Base-by-base conservation (phyloP, 64 coral and sea anemone species). In the Montipora sp. region DNA sequence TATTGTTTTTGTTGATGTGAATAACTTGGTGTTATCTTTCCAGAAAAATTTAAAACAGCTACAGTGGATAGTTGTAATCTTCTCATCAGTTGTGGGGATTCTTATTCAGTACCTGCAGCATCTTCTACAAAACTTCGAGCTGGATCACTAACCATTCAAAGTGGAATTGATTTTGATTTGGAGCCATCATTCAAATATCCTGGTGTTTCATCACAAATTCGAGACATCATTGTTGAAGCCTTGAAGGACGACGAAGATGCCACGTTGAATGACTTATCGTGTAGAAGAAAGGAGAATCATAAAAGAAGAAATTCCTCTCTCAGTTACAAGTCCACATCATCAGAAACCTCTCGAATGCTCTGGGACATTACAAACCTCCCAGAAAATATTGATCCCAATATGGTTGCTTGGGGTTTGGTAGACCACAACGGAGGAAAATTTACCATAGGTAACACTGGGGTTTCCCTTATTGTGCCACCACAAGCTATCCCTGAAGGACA, bases 341-440 rank as follows among this genome's bases (percentile, higher is more conserved):
- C 93, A 4, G 80, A 90, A 53, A 77, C 90, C 47, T 94, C 93
- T 15, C 60, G 80, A 58, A 53, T 94, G 74, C 78, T 94, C 8
- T 94, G 93, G 93, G 78, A 90, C 57, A 43, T 94, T 2, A 84
- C 93, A 19, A 94, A 94, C 73, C 23, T 98, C 6, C 95, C 95
- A 18, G 84, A 80, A 49, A 98, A 90, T 5, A 84, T 77, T 4
- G 84, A 98, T 58, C 72, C 89, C 21, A 87, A 83, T 5, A 80
- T 92, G 46, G 80, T 89, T 11, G 95, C 95, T 16, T 94, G 95
- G 83, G 95, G 95, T 3, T 63, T 82, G 1, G 59, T 98, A 19
- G 91, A 94, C 36, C 92, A 94, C 43, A 98, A 88, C 12, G 95
- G 95, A 11, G 95, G 95, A 5, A 77, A 76, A 58, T 80, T 98